phyloP scores from a whole-genome alignment of 2,113 vertebrate species.

The Penelope pileata region DNA sequence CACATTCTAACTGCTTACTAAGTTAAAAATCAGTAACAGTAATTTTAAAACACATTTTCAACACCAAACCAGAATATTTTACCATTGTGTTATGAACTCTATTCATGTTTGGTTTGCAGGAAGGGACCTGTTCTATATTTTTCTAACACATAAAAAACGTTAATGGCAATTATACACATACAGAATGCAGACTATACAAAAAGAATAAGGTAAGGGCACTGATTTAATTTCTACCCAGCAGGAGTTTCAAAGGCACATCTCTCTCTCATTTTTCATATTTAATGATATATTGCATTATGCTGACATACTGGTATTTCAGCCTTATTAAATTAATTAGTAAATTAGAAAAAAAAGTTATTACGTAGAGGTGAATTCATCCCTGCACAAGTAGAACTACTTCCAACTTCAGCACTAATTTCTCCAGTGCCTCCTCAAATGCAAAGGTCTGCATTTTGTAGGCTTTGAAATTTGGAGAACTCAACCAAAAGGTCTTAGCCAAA shows the following conservation, averaged over 20 bases:
- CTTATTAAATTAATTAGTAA: neutral
- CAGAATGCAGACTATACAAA: neutral
- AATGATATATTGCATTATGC: neutral
- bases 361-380: neutral
- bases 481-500: neutral
- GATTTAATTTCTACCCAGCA: neutral
- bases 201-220: neutral
- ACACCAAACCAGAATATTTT: neutral
- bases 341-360: accelerated
- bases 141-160: neutral
- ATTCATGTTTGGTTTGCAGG: neutral
- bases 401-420: neutral
- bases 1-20: neutral
- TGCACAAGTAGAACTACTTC: neutral
- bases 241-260: neutral
- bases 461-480: neutral
- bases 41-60: neutral
- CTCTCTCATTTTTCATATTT: neutral
- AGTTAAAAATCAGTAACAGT: neutral
- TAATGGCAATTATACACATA: neutral
- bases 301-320: neutral
- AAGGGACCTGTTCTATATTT: neutral
- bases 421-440: neutral
- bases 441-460: neutral
- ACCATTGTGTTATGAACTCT: neutral